Conservation (phyloP, 2,888 invertebrate species). For the Salpingus planirostris region DNA sequence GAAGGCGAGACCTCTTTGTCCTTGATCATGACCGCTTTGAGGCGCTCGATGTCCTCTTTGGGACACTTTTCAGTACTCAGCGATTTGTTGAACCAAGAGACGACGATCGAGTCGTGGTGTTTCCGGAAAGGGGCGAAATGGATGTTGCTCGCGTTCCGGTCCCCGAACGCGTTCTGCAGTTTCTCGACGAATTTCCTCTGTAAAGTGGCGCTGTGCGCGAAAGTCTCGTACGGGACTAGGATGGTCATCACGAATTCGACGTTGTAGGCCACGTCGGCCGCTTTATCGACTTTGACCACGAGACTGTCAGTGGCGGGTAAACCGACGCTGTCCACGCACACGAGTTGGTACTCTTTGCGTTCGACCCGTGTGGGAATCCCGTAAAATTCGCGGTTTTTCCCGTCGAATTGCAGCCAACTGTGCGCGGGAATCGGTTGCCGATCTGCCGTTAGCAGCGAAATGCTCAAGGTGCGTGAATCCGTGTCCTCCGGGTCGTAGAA, state of each 20-base stretch:
- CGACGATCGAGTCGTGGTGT: constrained; percentile 56
- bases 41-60: constrained; percentile 61
- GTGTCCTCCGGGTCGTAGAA: constrained; percentile 87
- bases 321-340: constrained; percentile 66
- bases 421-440: constrained; percentile 54
- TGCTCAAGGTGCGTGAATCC: constrained; percentile 59
- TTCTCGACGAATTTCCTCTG: constrained; percentile 78
- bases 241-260: constrained; percentile 76
- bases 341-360: constrained; percentile 66
- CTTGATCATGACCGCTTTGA: constrained; percentile 63
- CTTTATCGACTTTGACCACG: constrained; percentile 62
- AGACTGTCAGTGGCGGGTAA: constrained; percentile 70
- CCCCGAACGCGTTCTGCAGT: constrained; percentile 46
- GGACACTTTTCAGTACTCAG: constrained; percentile 67
- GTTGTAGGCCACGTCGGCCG: constrained; percentile 55
- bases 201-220: constrained; percentile 59
- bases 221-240: constrained; percentile 54
- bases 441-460: constrained; percentile 66
- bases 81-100: constrained; percentile 75
- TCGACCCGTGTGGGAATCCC: constrained; percentile 70
- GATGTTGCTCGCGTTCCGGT: constrained; percentile 63
- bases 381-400: constrained; percentile 79
- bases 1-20: constrained; percentile 52
- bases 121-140: constrained; percentile 61
- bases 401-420: constrained; percentile 86